Evolutionary conservation across 2,888 invertebrate genomes (phyloP).

Genomic region (Pseudanteris insignis): DNA sequence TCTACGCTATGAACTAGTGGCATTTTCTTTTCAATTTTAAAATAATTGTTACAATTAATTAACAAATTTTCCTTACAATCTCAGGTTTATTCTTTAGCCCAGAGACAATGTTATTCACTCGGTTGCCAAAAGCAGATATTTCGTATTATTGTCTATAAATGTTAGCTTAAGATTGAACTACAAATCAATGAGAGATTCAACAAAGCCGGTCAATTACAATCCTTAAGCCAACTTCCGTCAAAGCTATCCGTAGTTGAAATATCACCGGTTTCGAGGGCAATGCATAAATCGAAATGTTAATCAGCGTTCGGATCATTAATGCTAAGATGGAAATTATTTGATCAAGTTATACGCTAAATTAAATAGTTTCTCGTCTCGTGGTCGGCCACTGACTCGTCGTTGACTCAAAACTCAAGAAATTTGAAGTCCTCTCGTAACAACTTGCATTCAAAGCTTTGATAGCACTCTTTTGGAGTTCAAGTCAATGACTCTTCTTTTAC

Average conservation of each 20-base stretch:
- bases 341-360: constrained; percentile 19
- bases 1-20: too few species aligned
- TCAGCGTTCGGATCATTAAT: constrained; percentile 20
- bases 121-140: too few species aligned
- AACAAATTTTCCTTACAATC: too few species aligned
- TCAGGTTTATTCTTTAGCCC: too few species aligned
- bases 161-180: too few species aligned
- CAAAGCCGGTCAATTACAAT: too few species aligned
- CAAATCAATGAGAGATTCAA: too few species aligned
- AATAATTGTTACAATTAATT: too few species aligned
- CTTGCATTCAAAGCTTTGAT: constrained; percentile 24
- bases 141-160: too few species aligned
- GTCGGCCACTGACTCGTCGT: constrained; percentile 25
- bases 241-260: neutral
- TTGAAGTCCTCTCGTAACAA: constrained; percentile 28
- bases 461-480: constrained; percentile 29
- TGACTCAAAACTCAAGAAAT: constrained; percentile 37
- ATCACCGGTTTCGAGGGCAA: neutral
- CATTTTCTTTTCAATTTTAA: too few species aligned
- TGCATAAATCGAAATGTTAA: constrained; percentile 1
- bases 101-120: too few species aligned
- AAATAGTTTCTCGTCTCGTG: constrained; percentile 23
- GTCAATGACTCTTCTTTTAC: constrained; percentile 4
- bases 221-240: too few species aligned
- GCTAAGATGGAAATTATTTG: constrained; percentile 29